These are phyloP conservation scores for Listrodromus nycthemerus DNA, from an alignment of 2,888 invertebrate genomes.

Conservation along the genomic window DNA sequence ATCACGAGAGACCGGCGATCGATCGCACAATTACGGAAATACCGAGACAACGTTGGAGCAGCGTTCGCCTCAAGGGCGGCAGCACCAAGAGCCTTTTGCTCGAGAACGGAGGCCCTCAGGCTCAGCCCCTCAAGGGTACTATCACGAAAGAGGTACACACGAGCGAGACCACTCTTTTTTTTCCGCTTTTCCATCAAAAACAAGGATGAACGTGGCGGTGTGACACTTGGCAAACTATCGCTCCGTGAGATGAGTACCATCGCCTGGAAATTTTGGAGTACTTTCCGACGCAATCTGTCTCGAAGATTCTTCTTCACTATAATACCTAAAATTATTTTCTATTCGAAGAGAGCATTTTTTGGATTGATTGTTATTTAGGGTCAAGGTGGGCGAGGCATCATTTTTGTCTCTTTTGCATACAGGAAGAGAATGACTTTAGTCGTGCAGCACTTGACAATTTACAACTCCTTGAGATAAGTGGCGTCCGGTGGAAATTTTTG, in stretches of 20 bases:
- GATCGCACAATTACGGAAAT: slow-evolving; percentile 75
- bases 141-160: slow-evolving; percentile 81
- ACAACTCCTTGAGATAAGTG: no score
- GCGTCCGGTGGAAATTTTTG: no score
- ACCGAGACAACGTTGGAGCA: slow-evolving; percentile 82
- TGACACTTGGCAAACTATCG: not conserved
- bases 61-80: slow-evolving; percentile 81
- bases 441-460: no score
- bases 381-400: slow-evolving; percentile 22
- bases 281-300: not conserved
- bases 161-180: slow-evolving; percentile 4
- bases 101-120: slow-evolving; percentile 82
- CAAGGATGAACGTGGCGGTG: not conserved
- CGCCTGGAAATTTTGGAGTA: not conserved
- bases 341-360: no score
- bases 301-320: not conserved
- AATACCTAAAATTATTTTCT: not conserved
- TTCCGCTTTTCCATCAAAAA: not conserved
- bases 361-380: slow-evolving; percentile 8
- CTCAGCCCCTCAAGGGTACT: slow-evolving; percentile 77
- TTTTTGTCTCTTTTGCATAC: not conserved
- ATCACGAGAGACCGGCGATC: slow-evolving; percentile 75
- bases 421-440: not conserved
- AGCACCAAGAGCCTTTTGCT: slow-evolving; percentile 82
- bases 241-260: no score